These are phyloP conservation scores for Caenorhabditis sinica DNA, from an alignment of 2,888 invertebrate genomes.

Conservation along the genomic window DNA sequence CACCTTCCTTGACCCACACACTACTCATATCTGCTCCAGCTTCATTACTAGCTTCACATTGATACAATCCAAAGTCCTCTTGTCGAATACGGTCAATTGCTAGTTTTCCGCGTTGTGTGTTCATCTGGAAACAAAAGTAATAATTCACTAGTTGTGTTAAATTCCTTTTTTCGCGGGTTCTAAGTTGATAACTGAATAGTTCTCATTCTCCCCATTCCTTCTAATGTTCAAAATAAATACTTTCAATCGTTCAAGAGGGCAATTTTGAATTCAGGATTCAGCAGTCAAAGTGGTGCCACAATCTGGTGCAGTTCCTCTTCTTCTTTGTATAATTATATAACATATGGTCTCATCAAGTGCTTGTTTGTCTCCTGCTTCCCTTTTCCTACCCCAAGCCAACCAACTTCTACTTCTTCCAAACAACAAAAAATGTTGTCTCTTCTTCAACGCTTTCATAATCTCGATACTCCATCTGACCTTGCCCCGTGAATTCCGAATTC, in stretches of 20 bases:
- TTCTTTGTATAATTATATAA: conserved; percentile 55
- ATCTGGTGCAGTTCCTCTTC: conserved; percentile 48
- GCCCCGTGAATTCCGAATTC: conserved; percentile 55
- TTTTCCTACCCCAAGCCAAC: background rate
- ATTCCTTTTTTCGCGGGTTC: background rate
- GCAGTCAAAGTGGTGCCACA: conserved; percentile 26
- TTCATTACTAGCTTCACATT: conserved; percentile 93
- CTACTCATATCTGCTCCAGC: conserved; percentile 93
- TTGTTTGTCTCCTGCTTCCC: conserved; percentile 50
- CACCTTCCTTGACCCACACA: conserved; percentile 86
- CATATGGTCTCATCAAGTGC: conserved; percentile 66
- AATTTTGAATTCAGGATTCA: conserved; percentile 50
- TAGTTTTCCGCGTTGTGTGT: conserved; percentile 62
- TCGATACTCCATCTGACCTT: conserved; percentile 51
- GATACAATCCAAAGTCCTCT: conserved; percentile 89
- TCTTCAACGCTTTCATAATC: conserved; percentile 33
- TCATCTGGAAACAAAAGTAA: conserved; percentile 56
- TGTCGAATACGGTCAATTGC: conserved; percentile 56
- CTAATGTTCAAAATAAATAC: conserved; percentile 19
- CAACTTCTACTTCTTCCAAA: conserved; percentile 21
- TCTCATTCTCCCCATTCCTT: background rate
- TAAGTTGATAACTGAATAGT: conserved; percentile 16
- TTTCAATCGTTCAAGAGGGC: conserved; percentile 36
- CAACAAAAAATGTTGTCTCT: conserved; percentile 36
- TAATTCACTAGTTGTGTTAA: background rate